Conservation (phyloP, 1,140 invertebrate species). For the Pseudomyrmex cubaensis region DNA sequence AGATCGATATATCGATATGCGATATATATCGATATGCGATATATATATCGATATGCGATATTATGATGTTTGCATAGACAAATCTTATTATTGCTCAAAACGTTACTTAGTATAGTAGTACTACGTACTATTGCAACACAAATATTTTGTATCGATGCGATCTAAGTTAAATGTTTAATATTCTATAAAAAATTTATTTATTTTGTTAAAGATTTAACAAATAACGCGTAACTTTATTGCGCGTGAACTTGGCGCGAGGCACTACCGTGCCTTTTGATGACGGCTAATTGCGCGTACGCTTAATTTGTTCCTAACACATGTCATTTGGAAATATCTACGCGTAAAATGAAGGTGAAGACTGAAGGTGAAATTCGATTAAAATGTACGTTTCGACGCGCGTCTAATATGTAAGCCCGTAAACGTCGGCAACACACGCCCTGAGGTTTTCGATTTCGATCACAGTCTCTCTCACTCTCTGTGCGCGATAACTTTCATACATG, state of each 20-base stretch:
- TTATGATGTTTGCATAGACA: too few relatives aligned
- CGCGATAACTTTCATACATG: conserved; percentile 44
- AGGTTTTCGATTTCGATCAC: conserved; percentile 58
- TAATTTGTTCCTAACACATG: conserved; percentile 43
- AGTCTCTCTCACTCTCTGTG: background rate
- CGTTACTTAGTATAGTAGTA: too few relatives aligned
- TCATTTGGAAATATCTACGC: conserved; percentile 6
- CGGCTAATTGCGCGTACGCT: conserved; percentile 15
- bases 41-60: too few relatives aligned
- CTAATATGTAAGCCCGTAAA: conserved; percentile 57
- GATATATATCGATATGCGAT: too few relatives aligned
- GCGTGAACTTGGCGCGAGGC: background rate
- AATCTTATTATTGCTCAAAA: too few relatives aligned
- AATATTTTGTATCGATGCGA: too few relatives aligned
- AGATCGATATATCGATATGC: too few relatives aligned
- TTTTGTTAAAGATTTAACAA: too few relatives aligned
- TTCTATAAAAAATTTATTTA: too few relatives aligned
- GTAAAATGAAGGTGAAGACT: background rate
- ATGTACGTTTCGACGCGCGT: conserved; percentile 55
- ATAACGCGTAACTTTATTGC: too few relatives aligned
- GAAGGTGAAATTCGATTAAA: conserved; percentile 62
- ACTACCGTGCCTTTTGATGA: conserved; percentile 4
- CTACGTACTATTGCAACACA: too few relatives aligned
- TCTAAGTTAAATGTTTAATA: too few relatives aligned
- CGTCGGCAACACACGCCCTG: conserved; percentile 36